phyloP scores from a whole-genome alignment of 2,113 vertebrate species.

The Etia nguti region DNA sequence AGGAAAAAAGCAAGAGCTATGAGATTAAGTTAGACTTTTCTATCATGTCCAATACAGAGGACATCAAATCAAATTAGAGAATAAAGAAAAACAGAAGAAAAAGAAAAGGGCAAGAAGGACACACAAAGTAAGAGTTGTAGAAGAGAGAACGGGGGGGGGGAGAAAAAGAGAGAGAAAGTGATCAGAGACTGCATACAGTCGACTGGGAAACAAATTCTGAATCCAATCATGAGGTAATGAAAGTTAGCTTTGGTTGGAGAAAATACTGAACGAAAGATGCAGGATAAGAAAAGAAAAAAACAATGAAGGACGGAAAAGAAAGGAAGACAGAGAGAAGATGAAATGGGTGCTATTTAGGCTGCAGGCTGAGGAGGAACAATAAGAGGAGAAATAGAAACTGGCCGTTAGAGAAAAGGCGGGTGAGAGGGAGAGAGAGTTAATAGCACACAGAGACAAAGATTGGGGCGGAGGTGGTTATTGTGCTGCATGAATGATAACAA shows the following conservation, averaged over 20 bases:
- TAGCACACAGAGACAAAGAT: constrained; percentile 60
- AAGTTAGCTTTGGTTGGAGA: constrained; percentile 43
- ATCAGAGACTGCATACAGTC: constrained; percentile 22
- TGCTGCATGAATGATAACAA: constrained; percentile 70
- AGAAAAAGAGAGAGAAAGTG: not conserved
- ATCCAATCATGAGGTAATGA: constrained; percentile 51
- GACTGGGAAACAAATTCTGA: constrained; percentile 44
- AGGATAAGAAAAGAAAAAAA: not conserved
- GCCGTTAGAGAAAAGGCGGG: constrained; percentile 33
- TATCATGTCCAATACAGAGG: constrained; percentile 15
- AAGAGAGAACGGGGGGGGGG: not conserved
- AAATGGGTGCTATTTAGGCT: constrained; percentile 60
- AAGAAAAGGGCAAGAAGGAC: not conserved
- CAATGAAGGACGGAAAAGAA: constrained; percentile 10
- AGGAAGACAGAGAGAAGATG: constrained; percentile 44
- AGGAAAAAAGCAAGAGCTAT: not conserved
- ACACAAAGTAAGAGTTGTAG: not conserved
- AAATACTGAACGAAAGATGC: constrained; percentile 28
- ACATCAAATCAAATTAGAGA: constrained; percentile 25
- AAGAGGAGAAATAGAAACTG: constrained; percentile 47
- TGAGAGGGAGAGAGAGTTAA: constrained; percentile 34
- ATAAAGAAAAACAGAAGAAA: not conserved
- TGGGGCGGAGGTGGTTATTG: constrained; percentile 58
- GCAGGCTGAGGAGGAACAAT: constrained; percentile 58
- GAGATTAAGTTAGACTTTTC: constrained; percentile 39